phyloP scores from a whole-genome alignment of 2,113 vertebrate genomes.

The Anoplopoma fimbria region DNA sequence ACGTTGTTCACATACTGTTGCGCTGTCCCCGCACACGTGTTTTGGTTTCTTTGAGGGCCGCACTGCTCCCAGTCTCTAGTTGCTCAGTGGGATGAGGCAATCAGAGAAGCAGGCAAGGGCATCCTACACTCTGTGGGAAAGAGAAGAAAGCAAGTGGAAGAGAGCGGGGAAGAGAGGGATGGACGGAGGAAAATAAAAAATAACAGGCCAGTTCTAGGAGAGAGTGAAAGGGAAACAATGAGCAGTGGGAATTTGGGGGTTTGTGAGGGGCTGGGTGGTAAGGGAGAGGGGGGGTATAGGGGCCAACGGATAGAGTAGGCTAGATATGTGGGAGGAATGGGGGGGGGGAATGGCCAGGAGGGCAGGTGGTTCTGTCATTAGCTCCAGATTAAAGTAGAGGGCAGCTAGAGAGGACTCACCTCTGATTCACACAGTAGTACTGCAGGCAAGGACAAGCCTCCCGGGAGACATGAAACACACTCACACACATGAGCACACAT shows the following conservation, averaged over 20 bases:
- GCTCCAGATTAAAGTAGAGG: conserved; percentile 78
- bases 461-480: conserved; percentile 63
- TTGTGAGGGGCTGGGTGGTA: conserved; percentile 36
- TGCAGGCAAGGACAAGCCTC: conserved; percentile 78
- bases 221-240: conserved; percentile 45
- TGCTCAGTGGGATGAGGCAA: conserved; percentile 60
- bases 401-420: conserved; percentile 78
- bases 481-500: conserved; percentile 24
- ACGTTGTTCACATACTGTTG: conserved; percentile 45
- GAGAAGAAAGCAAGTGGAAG: conserved; percentile 45
- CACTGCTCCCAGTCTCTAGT: conserved; percentile 48
- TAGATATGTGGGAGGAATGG: background rate
- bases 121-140: conserved; percentile 42
- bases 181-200: conserved; percentile 53
- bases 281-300: conserved; percentile 1
- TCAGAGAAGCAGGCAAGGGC: conserved; percentile 64
- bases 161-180: conserved; percentile 2
- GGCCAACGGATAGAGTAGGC: conserved; percentile 16
- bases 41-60: conserved; percentile 49
- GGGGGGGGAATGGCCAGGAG: conserved; percentile 16
- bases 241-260: conserved; percentile 62
- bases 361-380: conserved; percentile 78
- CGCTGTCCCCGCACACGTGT: conserved; percentile 43
- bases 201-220: conserved; percentile 37
- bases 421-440: conserved; percentile 78